A percentile compares a stretch with the other conserved stretches of the same genome.
These are phyloP conservation scores for Merops nubicus DNA, from an alignment of 2,113 vertebrate genomes.

Conservation along the genomic window DNA sequence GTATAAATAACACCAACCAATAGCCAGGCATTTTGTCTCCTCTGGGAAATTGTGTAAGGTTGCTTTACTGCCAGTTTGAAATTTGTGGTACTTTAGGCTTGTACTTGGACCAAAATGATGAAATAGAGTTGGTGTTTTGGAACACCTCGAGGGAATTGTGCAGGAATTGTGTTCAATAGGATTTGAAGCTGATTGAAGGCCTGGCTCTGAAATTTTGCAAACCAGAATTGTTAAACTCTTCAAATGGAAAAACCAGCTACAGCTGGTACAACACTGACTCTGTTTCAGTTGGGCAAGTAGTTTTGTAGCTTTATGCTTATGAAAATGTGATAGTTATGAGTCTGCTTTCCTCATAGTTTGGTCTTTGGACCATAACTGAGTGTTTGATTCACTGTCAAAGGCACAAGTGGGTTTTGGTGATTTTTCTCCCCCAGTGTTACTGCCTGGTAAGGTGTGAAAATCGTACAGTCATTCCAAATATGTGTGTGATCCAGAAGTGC, in stretches of 20 bases:
- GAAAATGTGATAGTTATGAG: background rate
- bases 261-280: background rate
- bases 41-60: background rate
- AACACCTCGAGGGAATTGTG: background rate
- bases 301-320: background rate
- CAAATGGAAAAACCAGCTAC: background rate
- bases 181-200: background rate
- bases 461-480: background rate
- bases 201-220: slow-evolving; percentile 7
- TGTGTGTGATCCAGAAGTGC: background rate
- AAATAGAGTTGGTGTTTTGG: slow-evolving; percentile 4
- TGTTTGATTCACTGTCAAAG: background rate
- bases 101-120: background rate
- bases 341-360: background rate
- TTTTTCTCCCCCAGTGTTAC: background rate
- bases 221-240: background rate
- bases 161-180: background rate
- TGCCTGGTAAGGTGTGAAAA: background rate
- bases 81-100: background rate
- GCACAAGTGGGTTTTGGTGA: background rate
- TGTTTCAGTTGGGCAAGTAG: background rate
- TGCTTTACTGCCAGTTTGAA: background rate
- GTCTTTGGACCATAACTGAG: background rate
- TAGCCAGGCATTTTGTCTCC: background rate
- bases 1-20: slow-evolving; percentile 17